These are phyloP conservation scores for Darwinula stevensoni DNA, from an alignment of 2,888 invertebrate species.

Conservation along the genomic window DNA sequence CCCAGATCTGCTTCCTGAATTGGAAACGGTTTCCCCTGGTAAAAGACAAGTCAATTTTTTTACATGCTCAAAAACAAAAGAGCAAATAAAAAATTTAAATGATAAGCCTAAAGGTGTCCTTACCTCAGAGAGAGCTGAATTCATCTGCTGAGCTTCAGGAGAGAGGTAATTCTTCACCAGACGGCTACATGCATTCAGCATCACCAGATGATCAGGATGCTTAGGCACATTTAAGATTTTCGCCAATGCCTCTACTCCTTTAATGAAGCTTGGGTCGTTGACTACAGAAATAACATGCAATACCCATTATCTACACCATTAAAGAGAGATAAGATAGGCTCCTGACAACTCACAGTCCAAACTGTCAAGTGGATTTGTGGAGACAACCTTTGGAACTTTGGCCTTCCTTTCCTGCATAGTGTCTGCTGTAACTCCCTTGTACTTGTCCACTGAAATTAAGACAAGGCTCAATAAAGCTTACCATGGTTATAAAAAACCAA, in stretches of 20 bases:
- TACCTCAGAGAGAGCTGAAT: too few species aligned
- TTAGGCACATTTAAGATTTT: constrained; percentile 43
- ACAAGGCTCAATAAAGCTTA: too few species aligned
- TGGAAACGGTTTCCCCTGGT: constrained; percentile 33
- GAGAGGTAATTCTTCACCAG: constrained; percentile 26
- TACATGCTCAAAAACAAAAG: constrained; percentile 4
- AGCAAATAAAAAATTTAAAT: constrained; percentile 1
- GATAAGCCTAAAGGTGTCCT: background rate
- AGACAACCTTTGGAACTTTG: constrained; percentile 3
- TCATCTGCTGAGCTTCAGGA: too few species aligned
- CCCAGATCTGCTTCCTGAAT: constrained; percentile 33
- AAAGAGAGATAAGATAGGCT: too few species aligned
- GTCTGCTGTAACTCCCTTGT: too few species aligned
- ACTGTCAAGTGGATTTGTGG: constrained; percentile 24
- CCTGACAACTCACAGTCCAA: constrained; percentile 45
- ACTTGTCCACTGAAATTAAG: too few species aligned
- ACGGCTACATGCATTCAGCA: constrained; percentile 34
- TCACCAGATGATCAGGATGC: constrained; percentile 47
- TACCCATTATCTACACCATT: too few species aligned
- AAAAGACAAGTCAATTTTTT: constrained; percentile 9
- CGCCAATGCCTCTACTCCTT: constrained; percentile 47
- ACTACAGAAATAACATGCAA: constrained; percentile 23
- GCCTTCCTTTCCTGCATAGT: background rate
- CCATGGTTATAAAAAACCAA: too few species aligned
- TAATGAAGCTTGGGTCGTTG: constrained; percentile 45